Percentiles rank a stretch among this genome's conserved stretches.
These are phyloP conservation scores for Hermodice carunculata DNA, from an alignment of 2,888 invertebrate species.

Conservation along the genomic window DNA sequence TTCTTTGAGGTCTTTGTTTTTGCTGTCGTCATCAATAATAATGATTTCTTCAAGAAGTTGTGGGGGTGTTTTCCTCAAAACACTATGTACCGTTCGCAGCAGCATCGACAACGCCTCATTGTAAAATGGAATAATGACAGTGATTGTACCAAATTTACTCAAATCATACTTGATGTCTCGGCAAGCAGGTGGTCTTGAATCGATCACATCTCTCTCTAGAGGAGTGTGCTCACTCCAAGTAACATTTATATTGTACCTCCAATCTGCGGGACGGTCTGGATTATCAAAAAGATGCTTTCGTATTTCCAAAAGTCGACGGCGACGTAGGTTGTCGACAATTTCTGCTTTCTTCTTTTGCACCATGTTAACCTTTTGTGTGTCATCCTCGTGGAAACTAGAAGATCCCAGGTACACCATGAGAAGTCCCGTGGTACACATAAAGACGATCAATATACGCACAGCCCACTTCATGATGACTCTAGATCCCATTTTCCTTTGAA, in stretches of 20 bases:
- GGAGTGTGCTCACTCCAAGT: slow-evolving; percentile 38
- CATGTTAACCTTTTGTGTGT: not conserved
- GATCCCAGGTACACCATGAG: slow-evolving; percentile 25
- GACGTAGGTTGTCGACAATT: slow-evolving; percentile 12
- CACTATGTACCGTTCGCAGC: slow-evolving; percentile 56
- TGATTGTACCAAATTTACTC: slow-evolving; percentile 35
- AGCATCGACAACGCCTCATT: slow-evolving; percentile 61
- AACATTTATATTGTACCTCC: slow-evolving; percentile 48
- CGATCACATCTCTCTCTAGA: slow-evolving; percentile 38
- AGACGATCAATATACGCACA: slow-evolving; percentile 18
- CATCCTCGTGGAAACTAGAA: slow-evolving; percentile 2
- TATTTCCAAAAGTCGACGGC: slow-evolving; percentile 6
- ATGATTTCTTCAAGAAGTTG: slow-evolving; percentile 42
- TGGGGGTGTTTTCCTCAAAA: slow-evolving; percentile 41
- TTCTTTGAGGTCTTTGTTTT: slow-evolving; percentile 39
- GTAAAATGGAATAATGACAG: slow-evolving; percentile 46
- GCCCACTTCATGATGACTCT: slow-evolving; percentile 8
- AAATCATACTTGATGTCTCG: slow-evolving; percentile 17
- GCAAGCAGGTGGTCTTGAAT: slow-evolving; percentile 37
- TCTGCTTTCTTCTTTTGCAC: slow-evolving; percentile 1
- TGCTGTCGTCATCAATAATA: slow-evolving; percentile 40
- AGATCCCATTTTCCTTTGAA: not conserved
- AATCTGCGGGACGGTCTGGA: slow-evolving; percentile 39
- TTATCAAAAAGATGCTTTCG: slow-evolving; percentile 33
- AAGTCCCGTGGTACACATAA: slow-evolving; percentile 23